A percentile compares a stretch with the other conserved stretches of the same genome.
Conservation (phyloP, 2,888 invertebrate species). For the Cephus pulcher region DNA sequence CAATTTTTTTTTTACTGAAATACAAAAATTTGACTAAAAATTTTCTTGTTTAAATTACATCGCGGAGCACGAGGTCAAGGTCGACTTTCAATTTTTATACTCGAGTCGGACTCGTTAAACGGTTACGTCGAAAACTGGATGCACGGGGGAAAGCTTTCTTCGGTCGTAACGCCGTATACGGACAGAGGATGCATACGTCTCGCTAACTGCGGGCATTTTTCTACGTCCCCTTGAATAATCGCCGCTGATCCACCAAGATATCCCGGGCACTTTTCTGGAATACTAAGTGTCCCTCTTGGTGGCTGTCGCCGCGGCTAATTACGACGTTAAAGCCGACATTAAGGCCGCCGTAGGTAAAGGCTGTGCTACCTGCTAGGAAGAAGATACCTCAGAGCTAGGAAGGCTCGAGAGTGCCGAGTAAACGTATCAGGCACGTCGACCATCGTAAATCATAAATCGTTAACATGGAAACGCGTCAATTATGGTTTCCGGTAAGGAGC, state of each 20-base stretch:
- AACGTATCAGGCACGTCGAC: neutral
- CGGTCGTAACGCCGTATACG: conserved; percentile 3
- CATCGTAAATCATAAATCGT: neutral
- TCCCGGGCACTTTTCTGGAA: conserved; percentile 9
- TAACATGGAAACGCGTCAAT: neutral
- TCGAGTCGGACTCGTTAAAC: neutral
- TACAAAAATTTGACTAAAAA: neutral
- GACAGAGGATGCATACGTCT: neutral
- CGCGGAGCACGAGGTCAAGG: neutral
- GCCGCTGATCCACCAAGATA: conserved; percentile 14
- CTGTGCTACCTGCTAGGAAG: neutral
- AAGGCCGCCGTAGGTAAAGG: neutral
- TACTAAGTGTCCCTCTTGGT: conserved; percentile 16
- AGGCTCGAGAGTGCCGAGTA: neutral
- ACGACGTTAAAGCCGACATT: conserved; percentile 4
- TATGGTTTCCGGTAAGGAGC: neutral
- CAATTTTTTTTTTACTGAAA: neutral
- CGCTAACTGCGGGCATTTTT: neutral
- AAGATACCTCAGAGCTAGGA: neutral
- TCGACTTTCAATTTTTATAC: neutral
- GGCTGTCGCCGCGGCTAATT: conserved; percentile 14
- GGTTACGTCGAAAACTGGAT: neutral
- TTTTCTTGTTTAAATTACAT: neutral
- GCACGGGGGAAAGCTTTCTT: neutral
- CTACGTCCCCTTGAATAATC: conserved; percentile 11